These are phyloP conservation scores for Psilopsiagon aurifrons DNA, from an alignment of 2,113 vertebrate genomes.

Conservation along the genomic window DNA sequence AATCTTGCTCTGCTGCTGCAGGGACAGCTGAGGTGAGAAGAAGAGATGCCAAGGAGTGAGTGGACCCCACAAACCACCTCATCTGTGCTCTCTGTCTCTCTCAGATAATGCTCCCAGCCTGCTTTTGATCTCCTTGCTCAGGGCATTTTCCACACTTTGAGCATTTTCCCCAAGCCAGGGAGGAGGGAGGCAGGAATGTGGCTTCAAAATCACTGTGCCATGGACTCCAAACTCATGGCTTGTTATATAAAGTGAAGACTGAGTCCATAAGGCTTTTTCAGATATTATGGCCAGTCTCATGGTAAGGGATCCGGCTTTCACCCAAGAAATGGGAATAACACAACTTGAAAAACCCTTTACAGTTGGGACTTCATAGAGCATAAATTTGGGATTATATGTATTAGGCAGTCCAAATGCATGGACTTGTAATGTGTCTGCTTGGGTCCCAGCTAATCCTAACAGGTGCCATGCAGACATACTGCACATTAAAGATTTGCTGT, in stretches of 20 bases:
- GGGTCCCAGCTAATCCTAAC: conserved; percentile 50
- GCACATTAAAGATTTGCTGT: conserved; percentile 53
- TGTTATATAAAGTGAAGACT: neutral
- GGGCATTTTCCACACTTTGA: neutral
- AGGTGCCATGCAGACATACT: conserved; percentile 62
- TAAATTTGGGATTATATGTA: conserved; percentile 1
- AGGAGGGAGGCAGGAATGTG: neutral
- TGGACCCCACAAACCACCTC: neutral
- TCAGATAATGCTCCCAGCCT: neutral
- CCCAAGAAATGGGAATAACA: neutral
- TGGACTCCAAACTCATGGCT: neutral
- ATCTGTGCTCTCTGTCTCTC: neutral
- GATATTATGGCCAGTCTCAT: neutral
- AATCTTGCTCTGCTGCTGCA: neutral
- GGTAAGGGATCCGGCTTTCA: neutral
- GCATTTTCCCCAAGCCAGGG: neutral
- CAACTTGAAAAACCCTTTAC: neutral
- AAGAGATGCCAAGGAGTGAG: neutral
- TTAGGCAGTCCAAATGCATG: neutral
- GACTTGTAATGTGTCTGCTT: neutral
- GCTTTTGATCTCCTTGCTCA: neutral
- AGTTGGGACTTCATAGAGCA: neutral
- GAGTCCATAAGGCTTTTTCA: neutral
- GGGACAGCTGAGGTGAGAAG: neutral
- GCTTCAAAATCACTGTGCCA: neutral